Evolutionary conservation across 2,797 vertebrate genomes (phyloP), one percentile per base, ranked within the genome.

Genomic region (Takifugu rubripes): DNA sequence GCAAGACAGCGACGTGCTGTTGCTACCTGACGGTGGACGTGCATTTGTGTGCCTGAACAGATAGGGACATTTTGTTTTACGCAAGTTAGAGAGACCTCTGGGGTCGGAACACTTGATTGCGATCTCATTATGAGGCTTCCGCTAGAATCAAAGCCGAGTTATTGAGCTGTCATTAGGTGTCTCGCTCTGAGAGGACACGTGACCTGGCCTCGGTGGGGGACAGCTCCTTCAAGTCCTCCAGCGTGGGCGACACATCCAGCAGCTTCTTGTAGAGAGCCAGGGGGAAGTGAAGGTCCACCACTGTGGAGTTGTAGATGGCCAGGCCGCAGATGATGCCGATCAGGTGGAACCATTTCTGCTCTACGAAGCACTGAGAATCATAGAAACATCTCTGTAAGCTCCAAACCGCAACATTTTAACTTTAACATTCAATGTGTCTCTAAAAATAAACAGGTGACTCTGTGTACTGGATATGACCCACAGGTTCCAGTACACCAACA

Each of bases 321-420:
- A 98, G 87, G 59, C 97, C 97, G 4, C 97, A 99, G 79, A 96
- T 89, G 71, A 98, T 95, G 69, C 97, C 96, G 11, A 98, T 96
- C 82, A 98, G 79, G 68, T 98, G 95, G 82, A 98, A 99, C 96
- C 96, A 98, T 85, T 98, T 98, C 87, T 94, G 92, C 72, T 99
- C 97, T 66, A 99, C 95, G 88, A 98, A 98, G 90, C 96, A 98
- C 96, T 99, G 88, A n/a, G 77, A 31, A 63, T 77, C 25, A 64
- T 6, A 63, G 14, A 74, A 11, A 56, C 15, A 11, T 21, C 44
- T 46, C 1, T 16, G 8, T 44, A 16, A 44, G 36, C 36, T 10
- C 12, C 36, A 40, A 40, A 40, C 36, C 14, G 36, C 36, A 40
- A 40, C 36, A 40, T 10, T 47, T 52, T 8, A 44, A 1, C 21